Evolutionary conservation across 2,113 vertebrate species (phyloP), one percentile per base, ranked within the genome.

Genomic region (Notechis scutatus): DNA sequence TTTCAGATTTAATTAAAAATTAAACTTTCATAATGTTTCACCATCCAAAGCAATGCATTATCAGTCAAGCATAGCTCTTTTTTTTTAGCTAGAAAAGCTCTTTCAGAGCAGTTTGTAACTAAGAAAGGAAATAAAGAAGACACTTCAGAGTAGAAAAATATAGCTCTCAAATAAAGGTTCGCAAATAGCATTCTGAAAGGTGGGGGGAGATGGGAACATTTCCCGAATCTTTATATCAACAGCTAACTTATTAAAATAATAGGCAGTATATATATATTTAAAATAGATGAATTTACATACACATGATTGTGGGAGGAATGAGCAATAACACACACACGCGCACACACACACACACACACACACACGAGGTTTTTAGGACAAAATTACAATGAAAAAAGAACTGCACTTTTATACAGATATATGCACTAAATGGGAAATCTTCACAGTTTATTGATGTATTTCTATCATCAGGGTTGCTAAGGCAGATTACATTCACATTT

Each of bases 1-100:
- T 98, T 98, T 98, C 98, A 98, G 97, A 98, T 98, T 98, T 98
- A 98, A 98, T 98, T 98, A 98, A 98, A 98, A 98, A 98, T 98
- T 98, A 98, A 98, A 98, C 98, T 98, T 98, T 98, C 98, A 98
- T 98, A 98, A 98, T 98, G 98, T 98, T 98, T 98, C 97, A 98
- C 98, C 97, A 98, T 98, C 97, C 98, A 98, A 97, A 98, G 98
- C 98, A 98, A 98, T 97, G 98, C 98, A 98, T 98, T 98, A 98
- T 98, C 98, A 98, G 98, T 98, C 97, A 98, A 98, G 98, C 98
- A 95, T 98, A 96, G 97, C 97, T 96, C 97, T 47, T 96, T 97
- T 96, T 64, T 95, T 96, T 96, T 96, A 90, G 56, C 90, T 93
- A 96, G 96, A 97, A 97, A 95, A 97, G 94, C 95, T 97, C 96